phyloP scores from a whole-genome alignment of 53 echinoderm and acorn worm genomes.

The Zoroaster sp. region DNA sequence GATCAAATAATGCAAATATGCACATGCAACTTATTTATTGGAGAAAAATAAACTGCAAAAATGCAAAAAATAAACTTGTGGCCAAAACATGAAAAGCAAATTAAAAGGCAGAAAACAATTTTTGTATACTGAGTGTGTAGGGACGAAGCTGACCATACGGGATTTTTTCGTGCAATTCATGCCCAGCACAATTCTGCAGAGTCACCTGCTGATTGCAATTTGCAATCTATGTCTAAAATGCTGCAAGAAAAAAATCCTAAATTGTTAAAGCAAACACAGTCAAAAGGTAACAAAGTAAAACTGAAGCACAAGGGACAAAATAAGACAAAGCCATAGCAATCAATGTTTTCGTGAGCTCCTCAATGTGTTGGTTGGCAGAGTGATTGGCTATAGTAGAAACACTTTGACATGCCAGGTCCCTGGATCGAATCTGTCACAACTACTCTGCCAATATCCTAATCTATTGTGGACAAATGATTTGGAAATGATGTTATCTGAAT shows the following conservation, averaged over 20 bases:
- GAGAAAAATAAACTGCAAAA: too few species aligned
- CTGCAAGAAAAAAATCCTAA: neutral
- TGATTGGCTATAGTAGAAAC: too few species aligned
- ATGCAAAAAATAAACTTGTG: too few species aligned
- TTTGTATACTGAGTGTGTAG: neutral
- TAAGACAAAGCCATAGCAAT: too few species aligned
- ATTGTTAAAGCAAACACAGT: too few species aligned
- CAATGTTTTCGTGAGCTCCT: too few species aligned
- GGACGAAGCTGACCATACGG: conserved; percentile 5
- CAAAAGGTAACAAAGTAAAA: too few species aligned
- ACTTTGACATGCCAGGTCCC: neutral
- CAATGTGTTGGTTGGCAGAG: neutral
- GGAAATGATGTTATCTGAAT: neutral
- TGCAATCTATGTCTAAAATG: neutral
- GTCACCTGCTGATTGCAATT: neutral
- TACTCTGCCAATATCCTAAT: neutral
- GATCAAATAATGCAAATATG: too few species aligned
- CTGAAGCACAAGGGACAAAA: too few species aligned
- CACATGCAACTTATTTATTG: too few species aligned
- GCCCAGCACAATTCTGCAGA: neutral
- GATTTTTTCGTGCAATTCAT: conserved; percentile 14
- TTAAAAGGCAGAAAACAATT: neutral
- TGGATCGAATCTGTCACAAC: neutral
- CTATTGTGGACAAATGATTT: neutral
- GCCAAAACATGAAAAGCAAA: too few species aligned